Evolutionary conservation across 2,113 vertebrate genomes (phyloP), one percentile per base, ranked within the genome.

Genomic region (Bolborhynchus lineola): DNA sequence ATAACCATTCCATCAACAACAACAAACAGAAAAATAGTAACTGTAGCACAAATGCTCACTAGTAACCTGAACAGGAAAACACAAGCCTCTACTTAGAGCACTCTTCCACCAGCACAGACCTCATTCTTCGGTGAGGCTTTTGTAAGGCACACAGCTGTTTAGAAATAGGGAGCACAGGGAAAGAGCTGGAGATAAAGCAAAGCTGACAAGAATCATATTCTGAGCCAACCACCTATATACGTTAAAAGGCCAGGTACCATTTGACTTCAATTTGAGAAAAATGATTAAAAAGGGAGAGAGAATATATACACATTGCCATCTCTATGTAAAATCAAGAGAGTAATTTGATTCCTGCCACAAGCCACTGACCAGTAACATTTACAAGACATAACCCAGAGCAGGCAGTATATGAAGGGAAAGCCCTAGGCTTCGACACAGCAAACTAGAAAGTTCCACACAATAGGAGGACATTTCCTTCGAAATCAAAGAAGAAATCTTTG

Each of bases 211-310:
- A 85, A 70, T 69, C 11, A 31, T 72, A 24, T 35, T 59, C 49
- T 44, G 23, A n/a, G 39, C 13, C 0, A 0, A 69, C 41, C 33
- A 52, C 21, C 11, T 6, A 68, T 42, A 3, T 10, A 41, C 0
- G 7, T 65, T 26, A 55, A 74, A 90, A 53, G 14, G 35, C 6
- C 20, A 62, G 20, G 41, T 88, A 65, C 2, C 1, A 21, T 50
- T 88, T 0, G 0, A 47, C 33, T 47, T 70, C 15, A 15, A 71
- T 64, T 63, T 46, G 6, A 37, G 17, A 79, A 69, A 29, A 28
- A 18, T 33, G 0, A 53, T 82, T 72, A 53, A n/a, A 78, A 93
- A 76, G 6, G 20, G 29, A 77, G 42, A 82, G 44, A 53, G 35
- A 59, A 93, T 25, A 67, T 11, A 74, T 1, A 63, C 3, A 24